Conservation (phyloP, 2,797 vertebrate genomes). For the Melanotaenia trifasciata region DNA sequence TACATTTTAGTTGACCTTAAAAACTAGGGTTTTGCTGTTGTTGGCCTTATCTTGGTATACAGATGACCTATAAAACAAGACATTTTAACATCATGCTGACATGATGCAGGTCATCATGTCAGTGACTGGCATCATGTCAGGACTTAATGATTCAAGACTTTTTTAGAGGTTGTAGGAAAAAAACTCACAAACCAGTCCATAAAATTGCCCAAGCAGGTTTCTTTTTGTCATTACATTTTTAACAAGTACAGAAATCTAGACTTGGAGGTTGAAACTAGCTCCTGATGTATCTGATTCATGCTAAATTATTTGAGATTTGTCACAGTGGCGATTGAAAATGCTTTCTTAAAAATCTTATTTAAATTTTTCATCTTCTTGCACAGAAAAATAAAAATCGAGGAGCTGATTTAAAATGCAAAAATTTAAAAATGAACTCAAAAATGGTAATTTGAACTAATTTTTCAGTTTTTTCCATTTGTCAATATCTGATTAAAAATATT, state of each 20-base stretch:
- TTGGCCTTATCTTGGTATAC: neutral
- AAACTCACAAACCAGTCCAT: too few relatives aligned
- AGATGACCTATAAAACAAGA: neutral
- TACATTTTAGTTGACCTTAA: neutral
- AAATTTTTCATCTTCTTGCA: neutral
- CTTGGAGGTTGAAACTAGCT: neutral
- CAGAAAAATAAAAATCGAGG: neutral
- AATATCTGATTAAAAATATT: neutral
- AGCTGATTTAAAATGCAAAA: too few relatives aligned
- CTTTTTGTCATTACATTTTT: neutral
- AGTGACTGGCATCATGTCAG: neutral
- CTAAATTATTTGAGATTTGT: neutral
- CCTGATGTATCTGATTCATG: too few relatives aligned
- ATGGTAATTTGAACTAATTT: neutral
- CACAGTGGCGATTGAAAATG: neutral
- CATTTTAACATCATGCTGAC: neutral
- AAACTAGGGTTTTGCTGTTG: neutral
- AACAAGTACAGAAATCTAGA: neutral
- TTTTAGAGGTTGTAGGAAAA: too few relatives aligned
- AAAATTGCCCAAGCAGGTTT: neutral
- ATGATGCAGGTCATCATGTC: neutral
- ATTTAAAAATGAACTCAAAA: too few relatives aligned
- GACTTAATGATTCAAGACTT: too few relatives aligned
- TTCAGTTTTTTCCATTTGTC: neutral
- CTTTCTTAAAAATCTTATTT: neutral